Percentiles rank a stretch among this genome's conserved stretches.
phyloP scores from a whole-genome alignment of 2,797 vertebrate species.

The Pangasius mekongensis region DNA sequence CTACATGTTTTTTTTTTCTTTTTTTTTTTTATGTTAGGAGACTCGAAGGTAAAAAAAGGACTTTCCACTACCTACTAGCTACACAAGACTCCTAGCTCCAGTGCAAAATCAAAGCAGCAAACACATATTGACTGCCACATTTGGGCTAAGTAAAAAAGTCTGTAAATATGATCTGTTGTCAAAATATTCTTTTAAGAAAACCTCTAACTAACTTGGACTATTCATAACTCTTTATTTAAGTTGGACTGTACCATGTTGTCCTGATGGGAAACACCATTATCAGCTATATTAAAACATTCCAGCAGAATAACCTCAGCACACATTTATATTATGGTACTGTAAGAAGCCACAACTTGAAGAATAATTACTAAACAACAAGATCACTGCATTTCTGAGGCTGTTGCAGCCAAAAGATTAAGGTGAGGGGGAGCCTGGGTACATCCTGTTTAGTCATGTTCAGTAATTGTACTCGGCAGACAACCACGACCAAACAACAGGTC shows the following conservation, averaged over 20 bases:
- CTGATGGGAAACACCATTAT: neutral
- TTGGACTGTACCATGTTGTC: neutral
- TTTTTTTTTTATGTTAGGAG: neutral
- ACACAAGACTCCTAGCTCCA: neutral
- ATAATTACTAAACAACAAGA: neutral
- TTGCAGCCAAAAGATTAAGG: neutral
- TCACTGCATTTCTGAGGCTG: neutral
- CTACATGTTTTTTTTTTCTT: neutral
- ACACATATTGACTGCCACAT: neutral
- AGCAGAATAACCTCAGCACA: neutral
- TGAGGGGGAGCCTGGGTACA: neutral
- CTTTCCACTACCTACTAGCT: neutral
- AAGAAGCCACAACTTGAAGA: neutral
- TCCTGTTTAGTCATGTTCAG: constrained; percentile 10
- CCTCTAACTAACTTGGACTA: neutral
- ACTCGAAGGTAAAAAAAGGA: neutral
- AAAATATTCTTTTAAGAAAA: neutral
- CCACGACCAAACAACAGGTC: neutral
- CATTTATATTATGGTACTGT: neutral
- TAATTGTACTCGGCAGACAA: neutral
- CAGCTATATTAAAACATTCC: neutral
- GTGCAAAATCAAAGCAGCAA: neutral
- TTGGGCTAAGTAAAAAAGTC: neutral
- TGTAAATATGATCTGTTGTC: neutral
- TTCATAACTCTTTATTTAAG: neutral